phyloP scores from a whole-genome alignment of 2,113 vertebrate genomes.

The Ptilorrhoa leucosticta region DNA sequence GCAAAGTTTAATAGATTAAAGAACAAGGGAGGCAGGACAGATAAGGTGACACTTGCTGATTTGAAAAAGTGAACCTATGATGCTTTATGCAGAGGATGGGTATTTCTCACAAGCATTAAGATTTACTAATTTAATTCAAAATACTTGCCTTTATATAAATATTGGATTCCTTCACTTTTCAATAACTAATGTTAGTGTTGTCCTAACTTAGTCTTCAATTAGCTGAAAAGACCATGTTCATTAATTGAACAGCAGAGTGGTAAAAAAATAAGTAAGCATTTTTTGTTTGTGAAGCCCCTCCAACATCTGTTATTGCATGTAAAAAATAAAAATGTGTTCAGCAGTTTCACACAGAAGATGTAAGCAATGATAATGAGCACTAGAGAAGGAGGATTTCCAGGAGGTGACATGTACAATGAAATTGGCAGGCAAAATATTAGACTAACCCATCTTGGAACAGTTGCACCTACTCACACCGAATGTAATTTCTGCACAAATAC shows the following conservation, averaged over 20 bases:
- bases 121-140: background rate
- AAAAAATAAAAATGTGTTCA: background rate
- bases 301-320: fast-evolving
- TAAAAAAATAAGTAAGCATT: background rate
- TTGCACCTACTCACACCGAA: background rate
- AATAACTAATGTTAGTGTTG: background rate
- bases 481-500: background rate
- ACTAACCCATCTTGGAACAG: background rate
- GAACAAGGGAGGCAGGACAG: background rate
- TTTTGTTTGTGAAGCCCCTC: background rate
- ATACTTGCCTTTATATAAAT: background rate
- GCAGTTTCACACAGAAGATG: background rate
- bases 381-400: background rate
- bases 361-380: background rate
- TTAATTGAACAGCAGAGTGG: background rate
- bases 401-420: background rate
- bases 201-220: background rate
- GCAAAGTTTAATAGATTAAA: background rate
- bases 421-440: background rate
- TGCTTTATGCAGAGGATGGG: background rate
- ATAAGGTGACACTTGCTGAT: background rate
- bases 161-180: background rate
- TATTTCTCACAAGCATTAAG: background rate
- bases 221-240: background rate
- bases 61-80: background rate